Percentiles rank a stretch among this genome's conserved stretches.
Evolutionary conservation across 2,797 vertebrate species (phyloP).

Genomic region (Danio choprae): DNA sequence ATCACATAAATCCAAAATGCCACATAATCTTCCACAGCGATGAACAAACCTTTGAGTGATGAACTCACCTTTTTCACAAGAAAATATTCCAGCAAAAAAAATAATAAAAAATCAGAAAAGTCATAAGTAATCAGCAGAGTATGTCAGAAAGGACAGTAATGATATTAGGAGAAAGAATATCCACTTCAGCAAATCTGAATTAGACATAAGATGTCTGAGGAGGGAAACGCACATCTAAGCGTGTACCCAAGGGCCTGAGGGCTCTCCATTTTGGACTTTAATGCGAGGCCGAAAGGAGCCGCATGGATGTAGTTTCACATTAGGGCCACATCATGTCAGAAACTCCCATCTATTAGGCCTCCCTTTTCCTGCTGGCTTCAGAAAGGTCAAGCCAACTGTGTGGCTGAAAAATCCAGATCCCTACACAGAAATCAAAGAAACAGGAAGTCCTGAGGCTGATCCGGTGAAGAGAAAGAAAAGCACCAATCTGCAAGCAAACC

Average conservation of each 20-base stretch:
- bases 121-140: background rate
- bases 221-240: conserved; percentile 40
- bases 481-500: conserved; percentile 35
- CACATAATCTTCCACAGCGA: conserved; percentile 29
- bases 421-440: conserved; percentile 41
- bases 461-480: conserved; percentile 42
- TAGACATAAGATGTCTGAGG: conserved; percentile 19
- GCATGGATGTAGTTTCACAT: conserved; percentile 49
- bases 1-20: conserved; percentile 21
- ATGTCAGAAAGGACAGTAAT: background rate
- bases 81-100: conserved; percentile 40
- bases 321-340: conserved; percentile 25
- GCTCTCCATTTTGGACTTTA: conserved; percentile 36
- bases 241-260: conserved; percentile 5
- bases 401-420: conserved; percentile 51
- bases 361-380: conserved; percentile 31
- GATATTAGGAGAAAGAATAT: background rate
- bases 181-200: conserved; percentile 4
- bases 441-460: conserved; percentile 49
- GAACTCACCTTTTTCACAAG: conserved; percentile 57
- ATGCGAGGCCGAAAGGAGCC: conserved; percentile 17
- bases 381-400: conserved; percentile 45
- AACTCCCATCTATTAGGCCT: conserved; percentile 47
- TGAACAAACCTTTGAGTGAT: too few relatives aligned
- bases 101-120: background rate